Evolutionary conservation across 2,113 vertebrate genomes (phyloP).

Genomic region (Rhegmatorhina hoffmannsi): DNA sequence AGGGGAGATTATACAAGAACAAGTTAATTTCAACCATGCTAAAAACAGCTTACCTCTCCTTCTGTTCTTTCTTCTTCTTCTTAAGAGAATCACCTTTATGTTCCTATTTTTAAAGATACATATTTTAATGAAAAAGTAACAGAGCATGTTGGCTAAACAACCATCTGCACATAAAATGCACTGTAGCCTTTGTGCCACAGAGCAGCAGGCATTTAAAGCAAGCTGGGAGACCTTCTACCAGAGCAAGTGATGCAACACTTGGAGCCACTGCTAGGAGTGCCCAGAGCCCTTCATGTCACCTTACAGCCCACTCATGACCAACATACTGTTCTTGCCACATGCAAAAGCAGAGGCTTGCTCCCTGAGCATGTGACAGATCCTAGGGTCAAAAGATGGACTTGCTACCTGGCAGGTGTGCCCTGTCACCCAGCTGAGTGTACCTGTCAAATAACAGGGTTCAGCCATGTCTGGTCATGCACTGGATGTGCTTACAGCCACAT

Average conservation of each 20-base stretch:
- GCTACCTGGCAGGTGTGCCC: neutral
- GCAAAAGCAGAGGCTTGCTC: neutral
- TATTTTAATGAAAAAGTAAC: neutral
- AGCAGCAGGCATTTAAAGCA: neutral
- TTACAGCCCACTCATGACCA: neutral
- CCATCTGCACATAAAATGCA: fast-evolving
- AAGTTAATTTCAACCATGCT: neutral
- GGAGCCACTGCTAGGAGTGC: neutral
- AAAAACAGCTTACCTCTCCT: slow-evolving; percentile 75
- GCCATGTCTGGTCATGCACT: neutral
- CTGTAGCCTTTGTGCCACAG: neutral
- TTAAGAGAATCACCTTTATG: slow-evolving; percentile 72
- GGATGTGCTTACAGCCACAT: neutral
- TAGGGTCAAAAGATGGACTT: neutral
- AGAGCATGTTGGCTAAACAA: neutral
- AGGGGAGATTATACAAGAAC: neutral
- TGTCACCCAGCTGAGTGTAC: neutral
- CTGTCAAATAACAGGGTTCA: neutral
- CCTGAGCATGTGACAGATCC: neutral
- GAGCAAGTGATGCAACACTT: neutral
- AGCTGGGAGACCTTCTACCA: neutral
- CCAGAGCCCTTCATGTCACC: neutral
- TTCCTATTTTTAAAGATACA: slow-evolving; percentile 49
- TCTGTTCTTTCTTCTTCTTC: slow-evolving; percentile 77
- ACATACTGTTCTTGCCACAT: neutral